Evolutionary conservation across 2,888 invertebrate genomes (phyloP), one percentile per base, ranked within the genome.

Genomic region (Halocaridina rubra): DNA sequence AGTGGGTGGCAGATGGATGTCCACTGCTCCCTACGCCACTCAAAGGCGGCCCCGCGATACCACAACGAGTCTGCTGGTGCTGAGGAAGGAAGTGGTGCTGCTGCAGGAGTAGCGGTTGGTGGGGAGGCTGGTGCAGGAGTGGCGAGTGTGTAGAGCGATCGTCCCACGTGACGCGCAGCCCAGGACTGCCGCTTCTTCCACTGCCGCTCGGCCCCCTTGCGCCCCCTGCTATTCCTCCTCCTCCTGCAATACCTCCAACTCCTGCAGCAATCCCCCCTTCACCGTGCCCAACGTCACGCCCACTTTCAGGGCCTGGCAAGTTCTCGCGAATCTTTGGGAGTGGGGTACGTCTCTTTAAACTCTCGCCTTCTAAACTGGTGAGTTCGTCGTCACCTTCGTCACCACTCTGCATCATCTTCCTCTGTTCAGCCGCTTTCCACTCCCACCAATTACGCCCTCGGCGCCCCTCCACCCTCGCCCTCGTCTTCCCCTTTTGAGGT

Each of bases 361-460:
- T 79, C 29, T 77, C 85, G 74, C 86, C 69, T 61, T 86, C 86
- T 29, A 46, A 30, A 53, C 86, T 86, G 8, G 82, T 86, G 57
- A 74, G 69, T 69, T 86, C 86, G 72, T 86, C 86, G 57, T 86
- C 86, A 13, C 86, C 86, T 80, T 86, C 86, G 74, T 86, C 82
- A 22, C 86, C 86, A n/a, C 82, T 84, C 61, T 74, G 76, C 76
- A 79, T 69, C 29, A 59, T 75, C 80, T 80, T 86, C 59, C 80
- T 69, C 82, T 78, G 53, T 61, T 86, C 86, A 10, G 82, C 80
- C 39, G 86, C 82, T 64, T 86, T 86, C 86, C 86, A 86, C 57
- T 86, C 86, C 86, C 86, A 86, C 79, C 82, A 86, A 46, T 67
- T 82, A 13, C 86, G 61, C 13, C 86, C 86, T 19, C 84, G 22